Conservation (phyloP, 2,113 vertebrate species). For the Cochlearius cochlearius region DNA sequence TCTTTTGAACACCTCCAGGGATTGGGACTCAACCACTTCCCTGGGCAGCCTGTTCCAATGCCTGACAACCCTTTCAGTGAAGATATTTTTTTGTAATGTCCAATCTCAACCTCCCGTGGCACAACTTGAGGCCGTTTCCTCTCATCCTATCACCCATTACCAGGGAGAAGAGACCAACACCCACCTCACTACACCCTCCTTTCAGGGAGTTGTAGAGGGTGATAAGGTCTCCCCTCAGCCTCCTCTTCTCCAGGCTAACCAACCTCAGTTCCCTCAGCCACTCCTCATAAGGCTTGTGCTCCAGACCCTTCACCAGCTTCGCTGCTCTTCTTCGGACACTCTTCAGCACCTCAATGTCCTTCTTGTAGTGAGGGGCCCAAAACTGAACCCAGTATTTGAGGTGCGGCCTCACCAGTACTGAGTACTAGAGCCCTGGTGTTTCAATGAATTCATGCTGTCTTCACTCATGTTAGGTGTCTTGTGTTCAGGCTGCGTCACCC, state of each 20-base stretch:
- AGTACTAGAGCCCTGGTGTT: background rate
- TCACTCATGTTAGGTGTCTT: background rate
- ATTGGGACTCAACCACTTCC: too few species aligned
- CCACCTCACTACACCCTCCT: too few species aligned
- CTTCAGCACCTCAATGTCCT: background rate
- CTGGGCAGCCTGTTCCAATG: too few species aligned
- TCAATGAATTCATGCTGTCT: background rate
- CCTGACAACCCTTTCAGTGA: too few species aligned
- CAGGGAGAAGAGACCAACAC: too few species aligned
- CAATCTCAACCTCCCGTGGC: too few species aligned
- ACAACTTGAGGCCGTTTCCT: too few species aligned
- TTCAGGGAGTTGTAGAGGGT: too few species aligned
- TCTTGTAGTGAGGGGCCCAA: background rate
- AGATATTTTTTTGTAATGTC: too few species aligned
- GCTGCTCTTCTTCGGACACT: fast-evolving
- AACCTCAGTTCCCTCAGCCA: background rate
- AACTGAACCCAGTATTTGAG: background rate
- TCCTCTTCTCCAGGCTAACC: background rate
- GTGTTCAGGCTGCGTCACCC: background rate
- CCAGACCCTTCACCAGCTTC: background rate
- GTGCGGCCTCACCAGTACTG: background rate
- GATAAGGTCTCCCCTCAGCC: too few species aligned
- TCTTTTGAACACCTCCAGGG: background rate
- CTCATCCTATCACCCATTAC: too few species aligned
- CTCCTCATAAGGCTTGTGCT: background rate